A percentile compares a stretch with the other conserved stretches of the same genome.
Evolutionary conservation across 2,888 invertebrate species (phyloP).

Genomic region (Orthosia gothica): DNA sequence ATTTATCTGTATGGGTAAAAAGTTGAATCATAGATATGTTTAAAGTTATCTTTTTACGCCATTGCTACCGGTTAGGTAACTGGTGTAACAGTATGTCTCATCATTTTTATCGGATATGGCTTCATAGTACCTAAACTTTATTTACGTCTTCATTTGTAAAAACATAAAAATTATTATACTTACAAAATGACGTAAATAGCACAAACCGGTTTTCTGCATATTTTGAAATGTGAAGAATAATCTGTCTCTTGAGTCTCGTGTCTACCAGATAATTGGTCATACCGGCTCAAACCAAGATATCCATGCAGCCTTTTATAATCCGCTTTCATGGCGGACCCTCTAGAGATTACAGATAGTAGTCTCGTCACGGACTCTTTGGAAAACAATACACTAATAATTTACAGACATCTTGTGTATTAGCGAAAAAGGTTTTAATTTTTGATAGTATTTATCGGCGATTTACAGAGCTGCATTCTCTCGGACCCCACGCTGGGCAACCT

Average conservation of each 20-base stretch:
- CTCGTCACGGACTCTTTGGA: background rate
- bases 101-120: constrained; percentile 30
- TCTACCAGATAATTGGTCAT: background rate
- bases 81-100: background rate
- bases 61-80: constrained; percentile 3
- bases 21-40: constrained; percentile 46
- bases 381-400: background rate
- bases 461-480: background rate
- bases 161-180: background rate
- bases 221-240: background rate
- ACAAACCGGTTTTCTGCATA: constrained; percentile 28
- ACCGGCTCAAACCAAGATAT: background rate
- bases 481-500: background rate
- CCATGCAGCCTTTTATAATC: background rate
- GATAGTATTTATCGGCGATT: too few relatives aligned
- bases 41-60: constrained; percentile 2
- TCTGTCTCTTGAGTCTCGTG: constrained; percentile 12
- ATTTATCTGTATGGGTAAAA: constrained; percentile 25
- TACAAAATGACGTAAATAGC: constrained; percentile 26
- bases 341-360: background rate
- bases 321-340: background rate
- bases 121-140: background rate
- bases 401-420: background rate
- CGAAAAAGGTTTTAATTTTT: background rate
- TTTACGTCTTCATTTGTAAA: constrained; percentile 10